Percentiles rank a stretch among this genome's conserved stretches.
These are phyloP conservation scores for Acanthococcus lagerstroemiae DNA, from an alignment of 2,888 invertebrate genomes.

Conservation along the genomic window DNA sequence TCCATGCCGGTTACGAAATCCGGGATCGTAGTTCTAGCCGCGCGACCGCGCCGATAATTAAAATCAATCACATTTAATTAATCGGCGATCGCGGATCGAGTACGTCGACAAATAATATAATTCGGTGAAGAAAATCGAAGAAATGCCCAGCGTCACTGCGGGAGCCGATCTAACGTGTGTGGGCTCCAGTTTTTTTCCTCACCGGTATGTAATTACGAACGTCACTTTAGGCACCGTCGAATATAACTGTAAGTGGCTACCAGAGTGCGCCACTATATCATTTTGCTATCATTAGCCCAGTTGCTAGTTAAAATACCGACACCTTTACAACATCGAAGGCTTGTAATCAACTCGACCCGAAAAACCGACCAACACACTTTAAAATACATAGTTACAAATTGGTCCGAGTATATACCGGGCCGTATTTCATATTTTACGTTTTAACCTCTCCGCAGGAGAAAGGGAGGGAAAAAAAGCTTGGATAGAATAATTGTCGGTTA, in stretches of 20 bases:
- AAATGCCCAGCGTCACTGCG: not conserved
- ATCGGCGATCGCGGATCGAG: too few relatives aligned
- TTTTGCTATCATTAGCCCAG: slow-evolving; percentile 29
- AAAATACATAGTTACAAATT: slow-evolving; percentile 29
- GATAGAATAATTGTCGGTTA: slow-evolving; percentile 22
- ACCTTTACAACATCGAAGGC: slow-evolving; percentile 15
- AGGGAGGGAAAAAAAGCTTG: not conserved
- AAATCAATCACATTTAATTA: too few relatives aligned
- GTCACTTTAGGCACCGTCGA: slow-evolving; percentile 27
- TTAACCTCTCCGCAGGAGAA: slow-evolving; percentile 6
- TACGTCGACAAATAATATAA: not conserved
- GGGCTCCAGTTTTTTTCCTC: slow-evolving; percentile 25
- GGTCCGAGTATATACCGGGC: slow-evolving; percentile 6
- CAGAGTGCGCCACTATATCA: slow-evolving; percentile 31
- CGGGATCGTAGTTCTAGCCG: too few relatives aligned
- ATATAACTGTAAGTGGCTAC: slow-evolving; percentile 26
- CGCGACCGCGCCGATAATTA: too few relatives aligned
- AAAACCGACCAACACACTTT: slow-evolving; percentile 13
- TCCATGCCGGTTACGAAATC: too few relatives aligned
- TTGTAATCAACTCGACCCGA: slow-evolving; percentile 27
- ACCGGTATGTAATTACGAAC: slow-evolving; percentile 20
- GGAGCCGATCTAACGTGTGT: slow-evolving; percentile 21
- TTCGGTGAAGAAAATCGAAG: not conserved
- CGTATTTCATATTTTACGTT: slow-evolving; percentile 7
- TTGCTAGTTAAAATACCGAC: slow-evolving; percentile 31